These are phyloP conservation scores for Dryocosmus kuriphilus DNA, from an alignment of 2,888 invertebrate species.

Conservation along the genomic window DNA sequence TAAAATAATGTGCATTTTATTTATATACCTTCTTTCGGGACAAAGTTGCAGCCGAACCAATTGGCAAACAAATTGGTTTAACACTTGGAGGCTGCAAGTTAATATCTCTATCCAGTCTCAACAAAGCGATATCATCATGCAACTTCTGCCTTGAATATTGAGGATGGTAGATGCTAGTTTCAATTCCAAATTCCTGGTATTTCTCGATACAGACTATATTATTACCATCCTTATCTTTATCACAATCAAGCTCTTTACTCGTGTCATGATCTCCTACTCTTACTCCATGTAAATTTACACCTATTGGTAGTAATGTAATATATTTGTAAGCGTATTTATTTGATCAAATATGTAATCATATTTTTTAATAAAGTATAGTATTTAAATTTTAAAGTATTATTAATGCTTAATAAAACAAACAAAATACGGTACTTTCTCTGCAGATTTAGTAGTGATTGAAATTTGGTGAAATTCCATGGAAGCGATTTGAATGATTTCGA, in stretches of 20 bases:
- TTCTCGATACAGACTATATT: conserved; percentile 75
- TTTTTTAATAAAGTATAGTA: no score
- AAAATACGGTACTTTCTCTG: no score
- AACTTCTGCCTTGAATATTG: conserved; percentile 78
- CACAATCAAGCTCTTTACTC: conserved; percentile 78
- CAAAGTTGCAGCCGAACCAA: conserved; percentile 59
- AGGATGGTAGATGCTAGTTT: conserved; percentile 79
- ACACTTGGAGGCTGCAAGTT: conserved; percentile 78
- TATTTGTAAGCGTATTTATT: no score
- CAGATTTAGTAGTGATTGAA: no score
- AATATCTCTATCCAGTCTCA: conserved; percentile 78
- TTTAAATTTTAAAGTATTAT: no score
- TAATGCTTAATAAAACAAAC: no score
- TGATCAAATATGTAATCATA: no score
- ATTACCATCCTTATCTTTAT: conserved; percentile 76
- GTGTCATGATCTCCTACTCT: conserved; percentile 83
- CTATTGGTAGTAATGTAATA: conserved; percentile 68
- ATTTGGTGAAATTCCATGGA: no score
- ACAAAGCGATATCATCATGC: conserved; percentile 82
- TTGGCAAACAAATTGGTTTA: conserved; percentile 80
- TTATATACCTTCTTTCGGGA: conserved; percentile 58
- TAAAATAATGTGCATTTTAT: no score
- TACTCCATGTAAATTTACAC: conserved; percentile 80
- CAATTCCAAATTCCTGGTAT: conserved; percentile 80
- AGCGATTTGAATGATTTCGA: no score